Evolutionary conservation across 2,113 vertebrate genomes (phyloP), one percentile per base, ranked within the genome.

Genomic region (Galbula dea): DNA sequence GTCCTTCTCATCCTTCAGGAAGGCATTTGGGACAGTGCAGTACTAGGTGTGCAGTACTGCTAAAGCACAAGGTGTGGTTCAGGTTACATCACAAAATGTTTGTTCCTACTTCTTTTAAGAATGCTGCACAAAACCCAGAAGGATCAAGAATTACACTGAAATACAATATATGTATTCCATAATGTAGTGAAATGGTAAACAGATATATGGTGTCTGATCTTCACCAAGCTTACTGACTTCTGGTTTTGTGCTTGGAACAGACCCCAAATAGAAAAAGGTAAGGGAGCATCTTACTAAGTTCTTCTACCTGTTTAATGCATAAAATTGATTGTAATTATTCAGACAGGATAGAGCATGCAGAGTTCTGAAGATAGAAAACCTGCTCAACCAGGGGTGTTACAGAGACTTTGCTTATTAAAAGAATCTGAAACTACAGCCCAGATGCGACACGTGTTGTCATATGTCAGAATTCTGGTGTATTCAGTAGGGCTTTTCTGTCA

Each of bases 61-160:
- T 45, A 0, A 22, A 78, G 74, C 46, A 63, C 45, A 24, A n/a
- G 16, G 4, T 21, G 30, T 48, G 36, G 24, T 75, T 85, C 87
- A 90, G 96, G 86, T 90, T 93, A 75, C 82, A 88, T 87, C 65
- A 93, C 51, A 89, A 58, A 63, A 43, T 36, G 4, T 29, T 84
- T 30, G 26, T 59, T 84, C 66, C 59, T 55, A 0, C 34, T 83
- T 45, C 45, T 68, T 78, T 34, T 12, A 43, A 73, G 45, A 83
- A 68, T n/a, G 63, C 67, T 87, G 36, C 7, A 4, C 68, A 78
- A 75, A 90, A 37, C 45, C 37, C 12, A n/a, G 65, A 52, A 74
- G 26, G 68, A 82, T 51, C 9, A 41, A 51, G 67, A 87, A 45
- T 72, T 57, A 24, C 11, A 20, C 65, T 73, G 63, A 78, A 78